phyloP scores from a whole-genome alignment of 92 coral and sea anemone genomes.

The Zoanthus solanderi region DNA sequence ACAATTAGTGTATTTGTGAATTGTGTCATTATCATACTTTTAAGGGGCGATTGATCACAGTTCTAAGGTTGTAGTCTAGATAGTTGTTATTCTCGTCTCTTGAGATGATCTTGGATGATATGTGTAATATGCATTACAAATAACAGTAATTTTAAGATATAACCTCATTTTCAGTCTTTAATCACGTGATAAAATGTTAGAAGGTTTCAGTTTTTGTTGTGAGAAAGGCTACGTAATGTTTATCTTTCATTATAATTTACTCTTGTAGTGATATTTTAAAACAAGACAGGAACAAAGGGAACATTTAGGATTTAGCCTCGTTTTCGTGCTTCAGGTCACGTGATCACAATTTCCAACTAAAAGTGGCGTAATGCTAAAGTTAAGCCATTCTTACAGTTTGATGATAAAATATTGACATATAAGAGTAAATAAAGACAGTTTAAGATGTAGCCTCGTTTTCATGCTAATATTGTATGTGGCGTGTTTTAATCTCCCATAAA shows the following conservation, averaged over 20 bases:
- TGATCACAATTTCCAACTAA: slow-evolving; percentile 29
- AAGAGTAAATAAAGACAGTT: too few relatives aligned
- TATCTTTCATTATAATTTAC: background rate
- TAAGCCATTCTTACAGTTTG: slow-evolving; percentile 22
- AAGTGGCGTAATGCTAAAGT: slow-evolving; percentile 32
- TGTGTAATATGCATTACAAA: background rate
- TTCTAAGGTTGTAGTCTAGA: slow-evolving; percentile 38
- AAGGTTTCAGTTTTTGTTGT: too few relatives aligned
- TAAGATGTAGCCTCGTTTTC: too few relatives aligned
- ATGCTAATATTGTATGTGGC: too few relatives aligned
- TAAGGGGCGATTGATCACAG: slow-evolving; percentile 10
- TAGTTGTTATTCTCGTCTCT: slow-evolving; percentile 41
- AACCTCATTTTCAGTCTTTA: background rate
- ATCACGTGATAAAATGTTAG: slow-evolving; percentile 5
- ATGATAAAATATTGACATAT: background rate
- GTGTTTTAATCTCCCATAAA: too few relatives aligned
- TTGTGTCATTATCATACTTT: background rate
- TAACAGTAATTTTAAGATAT: background rate
- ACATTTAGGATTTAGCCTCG: slow-evolving; percentile 14
- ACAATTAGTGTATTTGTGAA: background rate
- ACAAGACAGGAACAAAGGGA: background rate
- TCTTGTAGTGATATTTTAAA: too few relatives aligned
- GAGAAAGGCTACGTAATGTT: slow-evolving; percentile 3
- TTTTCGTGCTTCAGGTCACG: slow-evolving; percentile 38
- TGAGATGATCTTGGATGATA: slow-evolving; percentile 24